These are phyloP conservation scores for Oryzias melastigma DNA, from an alignment of 2,113 vertebrate species.

Conservation along the genomic window DNA sequence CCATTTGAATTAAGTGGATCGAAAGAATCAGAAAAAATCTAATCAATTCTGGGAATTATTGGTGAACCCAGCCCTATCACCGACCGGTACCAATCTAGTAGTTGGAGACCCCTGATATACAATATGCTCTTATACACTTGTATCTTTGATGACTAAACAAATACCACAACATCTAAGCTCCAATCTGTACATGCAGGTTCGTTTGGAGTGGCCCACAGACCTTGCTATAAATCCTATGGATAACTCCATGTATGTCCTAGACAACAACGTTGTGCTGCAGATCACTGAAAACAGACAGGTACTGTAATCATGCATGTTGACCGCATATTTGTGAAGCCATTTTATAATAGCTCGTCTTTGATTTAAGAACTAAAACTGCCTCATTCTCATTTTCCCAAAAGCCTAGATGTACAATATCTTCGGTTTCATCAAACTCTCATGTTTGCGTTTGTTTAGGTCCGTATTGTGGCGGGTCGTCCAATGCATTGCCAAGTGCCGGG, in stretches of 20 bases:
- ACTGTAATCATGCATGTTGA: neutral
- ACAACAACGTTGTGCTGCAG: constrained; percentile 97
- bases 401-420: neutral
- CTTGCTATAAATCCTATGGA: constrained; percentile 98
- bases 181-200: constrained; percentile 77
- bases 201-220: constrained; percentile 97
- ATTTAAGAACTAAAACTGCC: neutral
- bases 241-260: constrained; percentile 97
- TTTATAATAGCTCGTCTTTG: neutral
- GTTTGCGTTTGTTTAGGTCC: constrained; percentile 73
- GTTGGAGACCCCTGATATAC: no score
- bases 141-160: no score
- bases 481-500: constrained; percentile 98
- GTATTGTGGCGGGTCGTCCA: constrained; percentile 91
- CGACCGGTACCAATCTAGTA: no score
- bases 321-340: neutral
- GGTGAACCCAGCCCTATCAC: no score
- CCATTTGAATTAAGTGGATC: neutral
- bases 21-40: no score
- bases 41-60: no score
- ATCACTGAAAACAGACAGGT: constrained; percentile 95
- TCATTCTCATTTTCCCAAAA: neutral
- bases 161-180: neutral
- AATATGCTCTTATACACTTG: no score
- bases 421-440: constrained; percentile 1